Evolutionary conservation across 2,888 invertebrate species (phyloP).

Genomic region (Oscheius sp.): DNA sequence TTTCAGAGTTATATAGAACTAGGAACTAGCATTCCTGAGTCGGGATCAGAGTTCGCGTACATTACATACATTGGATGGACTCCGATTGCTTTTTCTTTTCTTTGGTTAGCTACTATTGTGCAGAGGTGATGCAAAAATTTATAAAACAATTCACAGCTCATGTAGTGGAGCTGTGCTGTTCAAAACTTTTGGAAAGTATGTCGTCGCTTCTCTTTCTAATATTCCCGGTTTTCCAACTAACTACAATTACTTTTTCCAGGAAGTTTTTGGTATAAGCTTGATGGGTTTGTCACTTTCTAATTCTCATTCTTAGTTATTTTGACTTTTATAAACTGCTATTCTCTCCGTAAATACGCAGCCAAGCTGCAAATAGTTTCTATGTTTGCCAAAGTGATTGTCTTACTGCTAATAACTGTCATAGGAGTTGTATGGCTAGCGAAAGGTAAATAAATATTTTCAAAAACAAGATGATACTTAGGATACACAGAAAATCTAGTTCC

Average conservation of each 20-base stretch:
- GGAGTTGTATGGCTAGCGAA: conserved; percentile 43
- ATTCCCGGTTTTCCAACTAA: conserved; percentile 33
- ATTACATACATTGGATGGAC: conserved; percentile 52
- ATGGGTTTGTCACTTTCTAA: conserved; percentile 38
- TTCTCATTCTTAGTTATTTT: conserved; percentile 45
- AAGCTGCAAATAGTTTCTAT: conserved; percentile 46
- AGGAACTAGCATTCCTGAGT: conserved; percentile 51
- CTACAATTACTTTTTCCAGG: conserved; percentile 14
- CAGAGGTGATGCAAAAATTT: conserved; percentile 31
- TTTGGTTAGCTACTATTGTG: conserved; percentile 46
- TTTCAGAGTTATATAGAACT: conserved; percentile 53
- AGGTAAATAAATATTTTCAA: too few species aligned
- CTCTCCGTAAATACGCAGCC: conserved; percentile 44
- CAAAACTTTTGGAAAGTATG: conserved; percentile 47
- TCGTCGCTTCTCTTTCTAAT: conserved; percentile 43
- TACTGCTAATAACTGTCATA: conserved; percentile 41
- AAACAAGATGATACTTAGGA: conserved; percentile 4
- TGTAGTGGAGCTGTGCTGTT: conserved; percentile 47
- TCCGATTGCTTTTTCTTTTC: conserved; percentile 49
- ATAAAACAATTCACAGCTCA: conserved; percentile 28
- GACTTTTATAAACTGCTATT: conserved; percentile 47
- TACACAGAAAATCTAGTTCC: conserved; percentile 33
- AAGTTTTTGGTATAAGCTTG: conserved; percentile 46
- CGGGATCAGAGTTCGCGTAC: conserved; percentile 51
- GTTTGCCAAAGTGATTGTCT: conserved; percentile 44